Evolutionary conservation across 1,140 invertebrate species (phyloP).

Genomic region (Aricia agestis): DNA sequence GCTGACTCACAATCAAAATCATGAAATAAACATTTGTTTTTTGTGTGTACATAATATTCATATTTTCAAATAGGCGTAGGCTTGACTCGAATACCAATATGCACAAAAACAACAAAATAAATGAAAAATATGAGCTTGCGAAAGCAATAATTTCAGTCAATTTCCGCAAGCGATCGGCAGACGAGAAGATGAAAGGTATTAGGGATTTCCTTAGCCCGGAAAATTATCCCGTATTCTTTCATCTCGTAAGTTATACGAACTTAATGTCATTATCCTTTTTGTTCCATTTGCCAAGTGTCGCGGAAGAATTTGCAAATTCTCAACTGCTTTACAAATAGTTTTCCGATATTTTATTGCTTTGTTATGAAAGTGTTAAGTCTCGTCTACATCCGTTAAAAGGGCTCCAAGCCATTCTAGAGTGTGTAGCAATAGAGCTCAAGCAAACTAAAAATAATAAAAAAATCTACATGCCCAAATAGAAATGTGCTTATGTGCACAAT

Average conservation of each 20-base stretch:
- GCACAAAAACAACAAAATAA: no score
- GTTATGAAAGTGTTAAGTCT: not conserved
- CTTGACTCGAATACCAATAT: no score
- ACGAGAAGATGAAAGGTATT: not conserved
- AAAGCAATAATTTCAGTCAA: slow-evolving; percentile 1
- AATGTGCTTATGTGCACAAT: no score
- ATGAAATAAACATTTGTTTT: no score
- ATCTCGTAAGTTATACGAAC: not conserved
- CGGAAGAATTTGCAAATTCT: not conserved
- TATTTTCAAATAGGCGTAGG: no score
- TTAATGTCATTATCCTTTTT: not conserved
- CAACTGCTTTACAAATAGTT: not conserved
- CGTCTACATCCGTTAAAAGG: no score
- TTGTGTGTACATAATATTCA: no score
- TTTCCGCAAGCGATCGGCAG: not conserved
- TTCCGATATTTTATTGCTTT: not conserved
- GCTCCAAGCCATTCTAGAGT: no score
- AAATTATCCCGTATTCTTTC: slow-evolving; percentile 12
- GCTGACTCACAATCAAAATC: no score
- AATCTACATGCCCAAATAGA: no score
- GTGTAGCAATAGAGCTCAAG: no score
- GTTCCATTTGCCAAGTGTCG: not conserved
- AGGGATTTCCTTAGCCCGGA: not conserved
- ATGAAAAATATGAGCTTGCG: not conserved
- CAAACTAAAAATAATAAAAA: no score